phyloP scores from a whole-genome alignment of 2,888 invertebrate species.

The Sinopyrophorus schimmeli region DNA sequence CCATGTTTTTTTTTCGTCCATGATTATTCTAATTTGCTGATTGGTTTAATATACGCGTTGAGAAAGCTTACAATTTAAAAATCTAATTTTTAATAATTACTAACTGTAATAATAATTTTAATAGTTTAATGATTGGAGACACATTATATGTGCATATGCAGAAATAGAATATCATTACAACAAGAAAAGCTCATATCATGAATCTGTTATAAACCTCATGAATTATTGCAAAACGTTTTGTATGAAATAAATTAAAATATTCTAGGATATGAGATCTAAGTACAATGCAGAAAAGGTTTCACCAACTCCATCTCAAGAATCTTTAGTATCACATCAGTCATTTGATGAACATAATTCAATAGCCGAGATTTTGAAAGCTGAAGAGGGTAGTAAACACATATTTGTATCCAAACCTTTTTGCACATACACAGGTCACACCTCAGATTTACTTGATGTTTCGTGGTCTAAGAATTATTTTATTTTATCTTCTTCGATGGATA shows the following conservation, averaged over 20 bases:
- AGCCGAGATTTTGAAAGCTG: slow-evolving; percentile 63
- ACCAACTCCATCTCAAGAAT: slow-evolving; percentile 92
- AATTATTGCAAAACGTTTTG: no score
- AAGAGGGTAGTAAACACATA: slow-evolving; percentile 64
- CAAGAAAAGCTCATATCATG: no score
- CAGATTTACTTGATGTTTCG: slow-evolving; percentile 93
- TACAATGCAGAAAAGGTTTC: slow-evolving; percentile 91
- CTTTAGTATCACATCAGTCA: slow-evolving; percentile 78
- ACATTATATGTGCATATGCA: no score
- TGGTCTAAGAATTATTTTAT: slow-evolving; percentile 99
- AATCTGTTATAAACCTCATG: no score
- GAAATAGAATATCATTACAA: no score
- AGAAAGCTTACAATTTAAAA: no score
- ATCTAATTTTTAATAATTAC: no score
- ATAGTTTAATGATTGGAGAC: no score
- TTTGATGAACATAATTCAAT: slow-evolving; percentile 64
- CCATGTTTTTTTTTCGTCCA: no score
- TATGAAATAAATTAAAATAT: no score
- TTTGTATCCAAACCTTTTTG: slow-evolving; percentile 92
- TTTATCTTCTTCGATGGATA: slow-evolving; percentile 97
- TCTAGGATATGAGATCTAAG: slow-evolving; percentile 91
- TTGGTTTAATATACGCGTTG: no score
- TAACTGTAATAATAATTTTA: slow-evolving; percentile 15
- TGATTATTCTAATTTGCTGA: no score
- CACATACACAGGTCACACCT: slow-evolving; percentile 92